Conservation (phyloP, 2,888 invertebrate genomes). For the Agrotis clavis region DNA sequence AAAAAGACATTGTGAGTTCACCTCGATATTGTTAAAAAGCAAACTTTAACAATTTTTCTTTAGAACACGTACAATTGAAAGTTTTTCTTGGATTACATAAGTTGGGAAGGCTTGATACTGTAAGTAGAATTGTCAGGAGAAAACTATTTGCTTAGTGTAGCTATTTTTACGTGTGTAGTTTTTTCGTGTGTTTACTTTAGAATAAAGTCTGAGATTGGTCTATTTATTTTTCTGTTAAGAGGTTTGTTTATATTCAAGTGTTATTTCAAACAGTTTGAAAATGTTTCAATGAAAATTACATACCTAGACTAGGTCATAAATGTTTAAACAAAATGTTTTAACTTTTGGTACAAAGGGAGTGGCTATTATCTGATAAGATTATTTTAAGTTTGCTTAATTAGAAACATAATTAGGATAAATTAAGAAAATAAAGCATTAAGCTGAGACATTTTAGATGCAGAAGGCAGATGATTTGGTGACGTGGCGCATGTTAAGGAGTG, state of each 20-base stretch:
- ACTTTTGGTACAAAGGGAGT: not conserved
- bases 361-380: not conserved
- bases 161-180: constrained; percentile 6
- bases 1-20: constrained; percentile 67
- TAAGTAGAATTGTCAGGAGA: constrained; percentile 56
- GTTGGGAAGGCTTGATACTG: constrained; percentile 62
- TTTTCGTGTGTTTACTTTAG: not conserved
- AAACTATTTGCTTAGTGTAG: not conserved
- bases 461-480: too few species aligned
- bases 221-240: constrained; percentile 1
- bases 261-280: not conserved
- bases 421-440: too few species aligned
- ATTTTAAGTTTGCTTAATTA: not conserved
- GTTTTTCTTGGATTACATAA: constrained; percentile 69
- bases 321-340: not conserved
- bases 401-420: too few species aligned
- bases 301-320: not conserved
- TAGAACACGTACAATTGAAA: constrained; percentile 73
- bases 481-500: too few species aligned
- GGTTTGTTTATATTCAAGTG: not conserved
- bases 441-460: too few species aligned
- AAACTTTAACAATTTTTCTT: constrained; percentile 77
- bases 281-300: not conserved
- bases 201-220: constrained; percentile 1
- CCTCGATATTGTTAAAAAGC: constrained; percentile 68